Percentiles rank a stretch among this genome's conserved stretches.
Conservation (phyloP, 2,113 vertebrate species). For the Centropus unirufus region DNA sequence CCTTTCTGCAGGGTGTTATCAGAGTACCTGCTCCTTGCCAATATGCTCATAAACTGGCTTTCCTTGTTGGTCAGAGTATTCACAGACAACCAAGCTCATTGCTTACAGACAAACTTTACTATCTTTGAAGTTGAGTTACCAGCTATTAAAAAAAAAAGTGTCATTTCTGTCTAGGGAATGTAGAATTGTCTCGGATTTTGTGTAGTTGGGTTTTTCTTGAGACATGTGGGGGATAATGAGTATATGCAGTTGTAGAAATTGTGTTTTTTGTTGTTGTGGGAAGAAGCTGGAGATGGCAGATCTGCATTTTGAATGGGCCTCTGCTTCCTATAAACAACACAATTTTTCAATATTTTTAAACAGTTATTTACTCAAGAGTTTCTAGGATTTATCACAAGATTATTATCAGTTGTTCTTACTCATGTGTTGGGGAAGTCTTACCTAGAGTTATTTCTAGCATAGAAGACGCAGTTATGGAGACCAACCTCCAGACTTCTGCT, state of each 20-base stretch:
- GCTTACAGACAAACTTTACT: conserved; percentile 89
- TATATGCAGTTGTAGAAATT: not conserved
- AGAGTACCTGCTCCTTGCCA: conserved; percentile 94
- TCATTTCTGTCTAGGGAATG: not conserved
- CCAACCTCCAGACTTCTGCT: not conserved
- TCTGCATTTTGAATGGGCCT: not conserved
- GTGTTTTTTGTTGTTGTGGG: not conserved
- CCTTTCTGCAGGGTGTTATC: conserved; percentile 83
- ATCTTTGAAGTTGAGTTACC: conserved; percentile 77
- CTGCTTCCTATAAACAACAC: not conserved
- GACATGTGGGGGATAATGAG: not conserved
- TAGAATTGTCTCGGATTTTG: not conserved
- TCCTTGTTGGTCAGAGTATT: conserved; percentile 93
- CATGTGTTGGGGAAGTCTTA: not conserved
- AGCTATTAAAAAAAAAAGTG: not conserved
- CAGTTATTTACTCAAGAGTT: not conserved
- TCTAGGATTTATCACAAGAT: not conserved
- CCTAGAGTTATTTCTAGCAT: not conserved
- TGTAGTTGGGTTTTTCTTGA: not conserved
- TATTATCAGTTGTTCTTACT: not conserved
- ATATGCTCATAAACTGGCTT: conserved; percentile 95
- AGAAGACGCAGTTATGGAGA: not conserved
- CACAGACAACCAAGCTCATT: conserved; percentile 83
- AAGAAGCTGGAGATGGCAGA: not conserved
- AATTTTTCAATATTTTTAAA: not conserved